phyloP scores from a whole-genome alignment of 2,888 invertebrate genomes.

The Drosophila tripunctata region DNA sequence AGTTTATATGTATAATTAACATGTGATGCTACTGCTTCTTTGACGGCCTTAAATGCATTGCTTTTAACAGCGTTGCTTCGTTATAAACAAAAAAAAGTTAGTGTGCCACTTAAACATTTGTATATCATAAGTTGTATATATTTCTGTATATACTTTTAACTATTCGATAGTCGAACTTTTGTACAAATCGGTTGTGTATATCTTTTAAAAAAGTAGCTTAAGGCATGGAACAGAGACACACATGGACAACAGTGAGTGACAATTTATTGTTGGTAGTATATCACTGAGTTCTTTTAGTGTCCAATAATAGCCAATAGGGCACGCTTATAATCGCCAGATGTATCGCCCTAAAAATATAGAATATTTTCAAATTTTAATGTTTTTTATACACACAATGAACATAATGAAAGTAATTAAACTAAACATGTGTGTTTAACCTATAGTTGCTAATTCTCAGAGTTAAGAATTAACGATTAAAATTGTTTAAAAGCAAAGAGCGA shows the following conservation, averaged over 20 bases:
- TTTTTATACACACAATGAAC: constrained; percentile 62
- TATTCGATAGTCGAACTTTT: constrained; percentile 59
- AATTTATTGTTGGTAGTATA: constrained; percentile 46
- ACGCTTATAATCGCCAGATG: constrained; percentile 96
- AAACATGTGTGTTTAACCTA: constrained; percentile 17
- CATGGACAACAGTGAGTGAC: too few species aligned
- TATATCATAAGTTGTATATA: constrained; percentile 25
- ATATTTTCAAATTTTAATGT: constrained; percentile 75
- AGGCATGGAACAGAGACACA: constrained; percentile 71
- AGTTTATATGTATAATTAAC: constrained; percentile 58
- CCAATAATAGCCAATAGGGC: constrained; percentile 93
- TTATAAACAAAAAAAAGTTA: constrained; percentile 47
- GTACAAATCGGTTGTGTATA: constrained; percentile 55
- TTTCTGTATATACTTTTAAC: constrained; percentile 30
- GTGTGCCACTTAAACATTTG: constrained; percentile 26
- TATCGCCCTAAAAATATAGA: constrained; percentile 91
- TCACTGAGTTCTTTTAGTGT: constrained; percentile 76
- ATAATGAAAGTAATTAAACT: constrained; percentile 20
- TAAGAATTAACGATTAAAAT: not conserved
- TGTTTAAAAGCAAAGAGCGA: not conserved
- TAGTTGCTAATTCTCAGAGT: not conserved
- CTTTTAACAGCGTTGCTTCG: constrained; percentile 32
- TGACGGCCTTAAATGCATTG: constrained; percentile 63
- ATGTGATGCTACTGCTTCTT: constrained; percentile 53
- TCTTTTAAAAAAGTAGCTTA: constrained; percentile 33